phyloP scores from a whole-genome alignment of 1,140 invertebrate genomes.

The Ostrea edulis region DNA sequence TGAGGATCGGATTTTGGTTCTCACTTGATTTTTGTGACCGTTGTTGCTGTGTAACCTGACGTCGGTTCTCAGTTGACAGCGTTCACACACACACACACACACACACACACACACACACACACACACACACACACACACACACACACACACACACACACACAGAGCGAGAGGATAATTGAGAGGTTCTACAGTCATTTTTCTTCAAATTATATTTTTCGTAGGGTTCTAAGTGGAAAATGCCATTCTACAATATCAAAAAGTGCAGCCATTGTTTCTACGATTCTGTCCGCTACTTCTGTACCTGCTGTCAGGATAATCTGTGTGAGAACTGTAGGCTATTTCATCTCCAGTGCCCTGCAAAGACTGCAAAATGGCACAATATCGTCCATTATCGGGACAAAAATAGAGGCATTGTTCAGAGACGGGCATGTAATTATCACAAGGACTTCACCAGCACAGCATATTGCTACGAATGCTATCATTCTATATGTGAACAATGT shows the following conservation, averaged over 20 bases:
- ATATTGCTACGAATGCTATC: background rate
- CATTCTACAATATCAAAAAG: background rate
- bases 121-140: no score
- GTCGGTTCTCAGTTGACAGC: no score
- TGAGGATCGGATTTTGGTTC: no score
- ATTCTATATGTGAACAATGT: background rate
- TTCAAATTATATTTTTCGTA: background rate
- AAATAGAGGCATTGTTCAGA: background rate
- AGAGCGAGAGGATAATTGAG: no score
- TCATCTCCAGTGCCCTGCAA: background rate
- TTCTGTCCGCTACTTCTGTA: background rate
- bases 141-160: no score
- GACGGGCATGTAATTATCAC: background rate
- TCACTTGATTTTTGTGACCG: no score
- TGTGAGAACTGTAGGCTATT: background rate
- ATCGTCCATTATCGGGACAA: background rate
- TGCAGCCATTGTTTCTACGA: background rate
- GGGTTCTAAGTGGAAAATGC: background rate
- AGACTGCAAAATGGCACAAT: slow-evolving; percentile 3
- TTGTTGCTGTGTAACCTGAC: no score
- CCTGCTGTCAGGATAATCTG: background rate
- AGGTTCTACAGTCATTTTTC: no score
- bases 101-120: no score
- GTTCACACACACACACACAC: no score
- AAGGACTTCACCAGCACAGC: background rate